A percentile compares a stretch with the other conserved stretches of the same genome.
Conservation (phyloP, 2,113 vertebrate species). For the Etheostoma spectabile region DNA sequence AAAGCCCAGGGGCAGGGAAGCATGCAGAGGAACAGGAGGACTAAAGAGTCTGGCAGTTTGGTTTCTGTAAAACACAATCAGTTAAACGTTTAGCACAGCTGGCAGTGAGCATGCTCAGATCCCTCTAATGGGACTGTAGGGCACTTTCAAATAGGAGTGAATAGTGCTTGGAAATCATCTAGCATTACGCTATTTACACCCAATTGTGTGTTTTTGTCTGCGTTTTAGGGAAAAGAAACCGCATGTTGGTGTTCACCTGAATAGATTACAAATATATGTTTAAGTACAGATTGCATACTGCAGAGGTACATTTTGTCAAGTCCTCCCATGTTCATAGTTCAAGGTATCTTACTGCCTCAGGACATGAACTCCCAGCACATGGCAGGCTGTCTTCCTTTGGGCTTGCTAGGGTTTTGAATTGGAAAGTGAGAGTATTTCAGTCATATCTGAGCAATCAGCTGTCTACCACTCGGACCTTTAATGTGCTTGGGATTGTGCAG, state of each 20-base stretch:
- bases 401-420: conserved; percentile 13
- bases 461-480: background rate
- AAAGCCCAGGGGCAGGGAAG: background rate
- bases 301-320: background rate
- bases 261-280: background rate
- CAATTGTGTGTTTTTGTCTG: background rate
- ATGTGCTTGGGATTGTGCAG: background rate
- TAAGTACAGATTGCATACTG: background rate
- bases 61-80: conserved; percentile 23
- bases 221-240: background rate
- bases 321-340: conserved; percentile 5
- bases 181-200: background rate
- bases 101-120: conserved; percentile 61
- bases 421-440: conserved; percentile 17
- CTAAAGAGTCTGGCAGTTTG: conserved; percentile 16
- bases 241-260: background rate
- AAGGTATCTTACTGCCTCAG: background rate
- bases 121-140: conserved; percentile 29
- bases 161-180: conserved; percentile 14
- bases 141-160: conserved; percentile 27
- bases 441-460: conserved; percentile 1
- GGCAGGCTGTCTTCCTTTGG: background rate
- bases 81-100: conserved; percentile 65
- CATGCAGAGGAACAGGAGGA: background rate
- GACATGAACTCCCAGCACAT: background rate